phyloP scores from a whole-genome alignment of 2,797 vertebrate species.

The Miichthys miiuy region DNA sequence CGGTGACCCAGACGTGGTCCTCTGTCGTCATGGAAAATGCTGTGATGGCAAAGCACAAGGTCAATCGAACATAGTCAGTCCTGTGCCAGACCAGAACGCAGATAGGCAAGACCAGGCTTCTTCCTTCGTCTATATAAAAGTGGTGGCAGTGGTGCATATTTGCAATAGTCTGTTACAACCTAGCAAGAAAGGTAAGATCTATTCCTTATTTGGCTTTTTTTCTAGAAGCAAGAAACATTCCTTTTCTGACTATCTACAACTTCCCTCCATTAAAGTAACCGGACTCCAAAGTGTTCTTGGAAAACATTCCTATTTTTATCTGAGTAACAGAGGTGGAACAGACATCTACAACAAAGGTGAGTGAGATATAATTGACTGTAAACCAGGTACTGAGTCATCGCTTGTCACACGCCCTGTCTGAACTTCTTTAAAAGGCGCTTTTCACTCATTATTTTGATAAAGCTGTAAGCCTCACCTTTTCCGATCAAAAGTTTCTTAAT shows the following conservation, averaged over 20 bases:
- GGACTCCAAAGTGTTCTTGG: constrained; percentile 68
- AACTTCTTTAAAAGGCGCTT: constrained; percentile 56
- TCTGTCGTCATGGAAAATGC: constrained; percentile 11
- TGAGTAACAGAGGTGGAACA: constrained; percentile 72
- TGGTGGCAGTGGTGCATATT: constrained; percentile 1
- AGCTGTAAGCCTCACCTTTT: constrained; percentile 57
- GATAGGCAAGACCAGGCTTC: not conserved
- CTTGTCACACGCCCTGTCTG: constrained; percentile 58
- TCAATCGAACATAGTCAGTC: constrained; percentile 5
- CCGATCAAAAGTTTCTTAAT: constrained; percentile 72
- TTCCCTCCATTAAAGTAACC: constrained; percentile 64
- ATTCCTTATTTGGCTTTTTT: constrained; percentile 2
- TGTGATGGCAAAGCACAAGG: constrained; percentile 12
- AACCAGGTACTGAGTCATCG: constrained; percentile 57
- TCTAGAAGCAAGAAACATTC: constrained; percentile 16
- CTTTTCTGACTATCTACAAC: constrained; percentile 29
- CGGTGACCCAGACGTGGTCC: not conserved
- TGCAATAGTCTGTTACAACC: constrained; percentile 10
- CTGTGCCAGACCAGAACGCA: not conserved
- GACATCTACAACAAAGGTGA: constrained; percentile 71
- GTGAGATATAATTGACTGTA: constrained; percentile 69
- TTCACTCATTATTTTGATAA: constrained; percentile 64
- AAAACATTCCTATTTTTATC: constrained; percentile 75
- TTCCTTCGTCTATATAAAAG: not conserved
- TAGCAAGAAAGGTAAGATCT: not conserved